Conservation (phyloP, 2,888 invertebrate species). For the Crossocerus cetratus region DNA sequence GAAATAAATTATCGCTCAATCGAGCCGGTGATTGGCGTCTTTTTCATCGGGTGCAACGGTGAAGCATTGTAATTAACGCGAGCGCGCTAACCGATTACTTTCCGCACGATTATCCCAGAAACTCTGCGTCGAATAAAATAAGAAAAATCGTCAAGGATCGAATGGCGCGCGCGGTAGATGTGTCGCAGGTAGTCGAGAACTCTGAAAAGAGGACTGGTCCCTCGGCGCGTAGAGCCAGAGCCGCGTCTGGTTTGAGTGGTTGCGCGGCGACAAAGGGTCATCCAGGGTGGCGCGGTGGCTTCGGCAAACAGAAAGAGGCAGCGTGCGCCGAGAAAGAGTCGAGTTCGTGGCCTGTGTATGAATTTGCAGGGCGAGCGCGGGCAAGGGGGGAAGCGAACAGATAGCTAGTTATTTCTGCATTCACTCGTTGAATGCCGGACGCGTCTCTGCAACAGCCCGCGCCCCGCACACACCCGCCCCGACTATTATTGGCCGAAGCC, state of each 20-base stretch:
- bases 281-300: constrained; percentile 58
- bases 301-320: constrained; percentile 42
- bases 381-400: constrained; percentile 62
- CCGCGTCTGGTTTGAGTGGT: constrained; percentile 57
- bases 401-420: constrained; percentile 66
- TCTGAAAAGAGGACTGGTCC: too few species aligned
- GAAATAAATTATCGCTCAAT: constrained; percentile 1
- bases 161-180: background rate
- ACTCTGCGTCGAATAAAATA: background rate
- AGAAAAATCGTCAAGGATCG: too few species aligned
- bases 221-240: constrained; percentile 7
- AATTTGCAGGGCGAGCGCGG: constrained; percentile 58
- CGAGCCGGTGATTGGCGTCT: background rate
- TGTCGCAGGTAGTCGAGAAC: background rate
- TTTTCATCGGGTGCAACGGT: background rate
- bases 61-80: background rate
- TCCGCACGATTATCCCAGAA: background rate
- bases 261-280: constrained; percentile 59
- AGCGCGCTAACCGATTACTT: background rate
- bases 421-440: constrained; percentile 62
- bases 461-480: constrained; percentile 17
- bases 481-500: constrained; percentile 59
- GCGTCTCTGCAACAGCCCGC: constrained; percentile 59
- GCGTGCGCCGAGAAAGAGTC: constrained; percentile 10
- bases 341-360: constrained; percentile 64